Base-by-base conservation (phyloP, 2,797 vertebrate species). In the Myotis findleyi region DNA sequence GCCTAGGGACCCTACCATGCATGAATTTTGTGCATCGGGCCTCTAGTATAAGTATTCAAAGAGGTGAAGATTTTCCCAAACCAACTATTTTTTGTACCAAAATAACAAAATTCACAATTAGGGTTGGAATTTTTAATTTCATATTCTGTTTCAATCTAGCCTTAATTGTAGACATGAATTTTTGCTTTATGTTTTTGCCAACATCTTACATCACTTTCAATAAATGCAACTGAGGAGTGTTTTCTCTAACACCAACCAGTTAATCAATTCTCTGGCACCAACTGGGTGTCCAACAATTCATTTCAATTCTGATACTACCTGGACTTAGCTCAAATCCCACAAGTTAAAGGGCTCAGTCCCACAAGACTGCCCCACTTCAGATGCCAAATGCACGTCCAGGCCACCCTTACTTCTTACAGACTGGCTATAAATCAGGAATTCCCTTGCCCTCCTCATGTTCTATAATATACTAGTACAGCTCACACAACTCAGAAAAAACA, bases 11-110 rank as follows among this genome's bases (percentile, higher is more conserved):
- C 41, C 41, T 44, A 44, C 41, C 41, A 44, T 44, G 41, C 41
- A 44, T 44, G 41, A 44, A 44, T 44, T 44, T 44, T 10, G 2
- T 44, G 41, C 41, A 44, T 44, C 41, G 41, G 41, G 41, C 41
- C 41, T 44, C 41, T 44, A 44, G 41, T 7, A 12, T n/a, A 55
- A n/a, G 6, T 92, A 79, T 97, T 77, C 41, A 93, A 16, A 91
- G 41, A 93, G 64, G 41, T 92, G 66, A 91, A 93, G n/a, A 83
- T 66, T 62, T 95, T 44, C 21, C 69, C 18, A 79, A 96, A 79
- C 10, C 41, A 84, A 91, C 2, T 55, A 33, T 27, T 87, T 92
- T 89, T 57, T 73, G 30, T 81, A 57, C 2, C 30, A 76, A 82
- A 93, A 95, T 59, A 16, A 87, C 11, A 75, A 87, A 92, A 95